Evolutionary conservation across 2,113 vertebrate genomes (phyloP).

Genomic region (Stictonetta naevosa): DNA sequence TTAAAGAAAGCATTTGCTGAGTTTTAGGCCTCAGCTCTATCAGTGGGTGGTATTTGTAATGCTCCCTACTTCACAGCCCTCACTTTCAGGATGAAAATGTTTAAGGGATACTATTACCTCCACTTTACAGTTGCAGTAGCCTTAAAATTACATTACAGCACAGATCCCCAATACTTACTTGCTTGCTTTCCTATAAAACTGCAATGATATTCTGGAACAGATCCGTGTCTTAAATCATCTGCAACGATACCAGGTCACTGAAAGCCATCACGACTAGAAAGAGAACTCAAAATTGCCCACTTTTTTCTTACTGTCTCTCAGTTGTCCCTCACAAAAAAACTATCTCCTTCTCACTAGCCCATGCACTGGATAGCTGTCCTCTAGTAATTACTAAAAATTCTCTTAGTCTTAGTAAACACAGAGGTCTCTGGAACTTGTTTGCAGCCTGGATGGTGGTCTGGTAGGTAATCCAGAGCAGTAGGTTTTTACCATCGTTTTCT

Average conservation of each 20-base stretch:
- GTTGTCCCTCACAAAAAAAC: neutral
- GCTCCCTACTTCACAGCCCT: neutral
- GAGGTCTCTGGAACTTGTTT: neutral
- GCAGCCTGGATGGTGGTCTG: neutral
- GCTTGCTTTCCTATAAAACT: neutral
- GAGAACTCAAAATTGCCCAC: neutral
- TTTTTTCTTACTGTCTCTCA: neutral
- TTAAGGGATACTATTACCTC: neutral
- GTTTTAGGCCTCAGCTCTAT: neutral
- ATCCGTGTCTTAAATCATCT: neutral
- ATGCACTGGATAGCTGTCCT: neutral
- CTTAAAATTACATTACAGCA: neutral
- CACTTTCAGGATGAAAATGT: neutral
- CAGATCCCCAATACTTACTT: neutral
- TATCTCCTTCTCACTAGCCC: neutral
- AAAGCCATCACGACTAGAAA: neutral
- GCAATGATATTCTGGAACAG: neutral
- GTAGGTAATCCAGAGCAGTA: neutral
- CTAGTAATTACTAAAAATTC: neutral
- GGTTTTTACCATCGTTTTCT: neutral
- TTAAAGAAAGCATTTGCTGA: neutral
- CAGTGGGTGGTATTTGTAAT: neutral
- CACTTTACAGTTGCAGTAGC: neutral
- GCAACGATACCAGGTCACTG: neutral
- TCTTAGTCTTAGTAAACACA: neutral